A percentile compares a stretch with the other conserved stretches of the same genome.
Evolutionary conservation across 2,113 vertebrate species (phyloP).

Genomic region (Emydocephalus ijimae): DNA sequence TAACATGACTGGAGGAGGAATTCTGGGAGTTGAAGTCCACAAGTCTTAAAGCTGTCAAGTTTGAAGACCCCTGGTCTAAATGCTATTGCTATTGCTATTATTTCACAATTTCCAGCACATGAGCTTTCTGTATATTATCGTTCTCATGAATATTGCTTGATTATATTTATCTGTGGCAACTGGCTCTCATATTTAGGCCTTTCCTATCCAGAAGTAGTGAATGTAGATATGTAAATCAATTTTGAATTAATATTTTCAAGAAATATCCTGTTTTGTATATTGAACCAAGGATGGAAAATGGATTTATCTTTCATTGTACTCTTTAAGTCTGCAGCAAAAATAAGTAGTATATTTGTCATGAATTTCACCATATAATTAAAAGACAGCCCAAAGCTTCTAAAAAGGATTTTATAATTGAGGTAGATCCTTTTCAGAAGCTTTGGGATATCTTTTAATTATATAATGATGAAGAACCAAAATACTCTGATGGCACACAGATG

Average conservation of each 20-base stretch:
- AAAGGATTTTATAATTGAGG: conserved; percentile 4
- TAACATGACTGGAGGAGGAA: too few relatives aligned
- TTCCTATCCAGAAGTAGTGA: neutral
- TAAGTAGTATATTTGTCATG: neutral
- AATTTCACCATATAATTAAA: neutral
- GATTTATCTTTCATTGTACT: neutral
- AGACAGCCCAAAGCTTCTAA: neutral
- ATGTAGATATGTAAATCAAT: neutral
- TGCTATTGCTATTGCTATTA: too few relatives aligned
- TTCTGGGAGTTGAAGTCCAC: too few relatives aligned
- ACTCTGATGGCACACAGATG: conserved; percentile 4
- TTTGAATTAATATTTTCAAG: neutral
- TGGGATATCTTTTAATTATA: conserved; percentile 4
- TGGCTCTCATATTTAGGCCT: neutral
- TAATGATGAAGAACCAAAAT: neutral
- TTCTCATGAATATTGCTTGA: too few relatives aligned
- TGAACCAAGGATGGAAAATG: neutral
- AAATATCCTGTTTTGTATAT: neutral
- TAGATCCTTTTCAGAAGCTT: conserved; percentile 2
- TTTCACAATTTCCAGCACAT: too few relatives aligned
- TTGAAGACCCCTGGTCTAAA: too few relatives aligned
- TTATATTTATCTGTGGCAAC: neutral
- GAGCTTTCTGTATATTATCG: too few relatives aligned
- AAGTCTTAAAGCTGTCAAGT: too few relatives aligned
- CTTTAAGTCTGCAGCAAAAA: neutral